phyloP scores from a whole-genome alignment of 2,888 invertebrate genomes.

The Leptogaster cylindrica region DNA sequence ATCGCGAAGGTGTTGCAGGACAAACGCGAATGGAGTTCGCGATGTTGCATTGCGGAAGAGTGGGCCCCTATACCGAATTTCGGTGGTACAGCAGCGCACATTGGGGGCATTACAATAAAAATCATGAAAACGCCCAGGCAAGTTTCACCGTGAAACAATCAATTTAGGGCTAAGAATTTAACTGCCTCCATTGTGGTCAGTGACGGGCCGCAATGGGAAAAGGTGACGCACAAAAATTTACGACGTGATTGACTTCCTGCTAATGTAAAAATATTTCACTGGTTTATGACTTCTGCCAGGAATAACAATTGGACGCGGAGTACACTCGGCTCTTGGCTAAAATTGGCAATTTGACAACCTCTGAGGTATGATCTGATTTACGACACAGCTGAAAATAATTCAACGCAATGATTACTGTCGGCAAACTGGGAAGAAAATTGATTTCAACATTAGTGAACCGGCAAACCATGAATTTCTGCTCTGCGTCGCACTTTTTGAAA shows the following conservation, averaged over 20 bases:
- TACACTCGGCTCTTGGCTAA: constrained; percentile 32
- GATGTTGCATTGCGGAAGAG: no score
- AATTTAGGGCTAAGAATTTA: constrained; percentile 27
- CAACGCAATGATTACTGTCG: constrained; percentile 1
- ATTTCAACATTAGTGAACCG: no score
- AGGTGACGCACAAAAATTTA: background rate
- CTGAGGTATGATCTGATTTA: constrained; percentile 39
- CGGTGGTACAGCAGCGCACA: no score
- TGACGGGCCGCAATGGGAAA: background rate
- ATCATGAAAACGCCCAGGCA: background rate
- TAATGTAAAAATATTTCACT: constrained; percentile 14
- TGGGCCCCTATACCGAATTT: no score
- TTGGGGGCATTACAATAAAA: no score
- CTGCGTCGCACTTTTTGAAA: no score
- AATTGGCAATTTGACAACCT: constrained; percentile 40
- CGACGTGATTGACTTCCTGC: constrained; percentile 26
- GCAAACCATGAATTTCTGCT: no score
- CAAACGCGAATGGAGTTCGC: no score
- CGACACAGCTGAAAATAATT: constrained; percentile 24
- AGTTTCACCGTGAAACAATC: constrained; percentile 27
- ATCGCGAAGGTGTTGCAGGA: background rate
- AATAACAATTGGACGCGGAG: constrained; percentile 13
- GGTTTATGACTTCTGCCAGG: constrained; percentile 26
- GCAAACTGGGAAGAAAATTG: constrained; percentile 15
- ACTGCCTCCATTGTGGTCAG: constrained; percentile 16